phyloP scores from a whole-genome alignment of 1,140 invertebrate species.

The Drosophila sucinea region DNA sequence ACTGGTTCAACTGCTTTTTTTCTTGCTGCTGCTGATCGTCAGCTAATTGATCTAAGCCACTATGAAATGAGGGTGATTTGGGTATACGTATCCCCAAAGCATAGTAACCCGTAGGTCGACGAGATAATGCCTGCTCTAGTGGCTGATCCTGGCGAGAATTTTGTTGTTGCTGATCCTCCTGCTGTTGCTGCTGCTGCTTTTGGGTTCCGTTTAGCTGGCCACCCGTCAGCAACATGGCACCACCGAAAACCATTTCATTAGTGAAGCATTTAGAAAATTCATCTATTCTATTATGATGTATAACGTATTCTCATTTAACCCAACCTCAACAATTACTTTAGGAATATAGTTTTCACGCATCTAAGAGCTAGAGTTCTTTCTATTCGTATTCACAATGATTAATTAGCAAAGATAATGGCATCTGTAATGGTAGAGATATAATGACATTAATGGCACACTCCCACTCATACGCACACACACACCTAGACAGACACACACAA shows the following conservation, averaged over 20 bases:
- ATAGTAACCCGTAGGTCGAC: slow-evolving; percentile 49
- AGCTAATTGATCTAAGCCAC: slow-evolving; percentile 90
- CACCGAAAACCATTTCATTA: slow-evolving; percentile 83
- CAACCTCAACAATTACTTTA: slow-evolving; percentile 14
- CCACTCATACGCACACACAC: slow-evolving; percentile 11
- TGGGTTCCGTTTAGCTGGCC: slow-evolving; percentile 61
- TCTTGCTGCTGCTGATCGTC: slow-evolving; percentile 75
- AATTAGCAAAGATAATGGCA: slow-evolving; percentile 44
- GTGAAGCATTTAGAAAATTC: slow-evolving; percentile 51
- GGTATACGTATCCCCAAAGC: slow-evolving; percentile 86
- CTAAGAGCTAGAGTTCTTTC: background rate
- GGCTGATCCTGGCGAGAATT: slow-evolving; percentile 22
- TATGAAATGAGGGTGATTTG: slow-evolving; percentile 93
- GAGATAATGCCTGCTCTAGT: slow-evolving; percentile 21
- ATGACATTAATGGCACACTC: slow-evolving; percentile 48
- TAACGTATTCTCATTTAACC: slow-evolving; percentile 47
- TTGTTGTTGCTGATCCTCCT: slow-evolving; percentile 39
- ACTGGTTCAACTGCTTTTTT: slow-evolving; percentile 10
- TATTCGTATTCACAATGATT: slow-evolving; percentile 11
- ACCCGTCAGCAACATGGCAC: slow-evolving; percentile 82
- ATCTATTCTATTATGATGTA: slow-evolving; percentile 25
- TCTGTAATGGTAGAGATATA: slow-evolving; percentile 75
- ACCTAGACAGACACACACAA: background rate
- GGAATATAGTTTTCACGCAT: slow-evolving; percentile 7
- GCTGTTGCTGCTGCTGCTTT: slow-evolving; percentile 62